Evolutionary conservation across 2,888 invertebrate species (phyloP).

Genomic region (Cryptocheilus praepositus): DNA sequence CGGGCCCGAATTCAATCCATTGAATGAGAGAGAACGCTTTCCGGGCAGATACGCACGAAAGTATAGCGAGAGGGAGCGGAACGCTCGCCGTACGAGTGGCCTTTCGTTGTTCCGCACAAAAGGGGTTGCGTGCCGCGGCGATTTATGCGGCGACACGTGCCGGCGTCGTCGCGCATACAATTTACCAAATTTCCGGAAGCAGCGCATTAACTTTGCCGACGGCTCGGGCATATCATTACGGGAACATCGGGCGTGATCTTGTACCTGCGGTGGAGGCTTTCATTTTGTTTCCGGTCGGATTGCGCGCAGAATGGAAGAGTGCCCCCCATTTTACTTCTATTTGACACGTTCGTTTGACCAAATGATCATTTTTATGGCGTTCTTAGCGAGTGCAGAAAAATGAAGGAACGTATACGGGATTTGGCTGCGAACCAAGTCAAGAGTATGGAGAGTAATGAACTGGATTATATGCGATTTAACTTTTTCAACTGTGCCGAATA

Average conservation of each 20-base stretch:
- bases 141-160: conserved; percentile 66
- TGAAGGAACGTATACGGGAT: too few species aligned
- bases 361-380: too few species aligned
- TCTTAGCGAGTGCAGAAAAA: too few species aligned
- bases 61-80: neutral
- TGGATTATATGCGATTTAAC: too few species aligned
- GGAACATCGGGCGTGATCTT: too few species aligned
- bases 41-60: neutral
- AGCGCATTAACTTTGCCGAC: conserved; percentile 44
- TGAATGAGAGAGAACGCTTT: conserved; percentile 3
- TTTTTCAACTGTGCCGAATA: too few species aligned
- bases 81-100: neutral
- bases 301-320: too few species aligned
- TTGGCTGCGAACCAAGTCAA: too few species aligned
- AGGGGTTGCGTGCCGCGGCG: conserved; percentile 29
- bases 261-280: neutral
- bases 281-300: neutral
- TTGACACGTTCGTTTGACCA: too few species aligned
- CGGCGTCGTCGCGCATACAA: conserved; percentile 58
- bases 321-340: too few species aligned
- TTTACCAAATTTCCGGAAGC: conserved; percentile 63
- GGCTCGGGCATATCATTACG: conserved; percentile 27
- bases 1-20: conserved; percentile 35
- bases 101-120: conserved; percentile 1
- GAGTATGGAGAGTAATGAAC: too few species aligned